Percentiles rank a stretch among this genome's conserved stretches.
Conservation (phyloP, 2,797 vertebrate genomes). For the Steatocranus sp. region DNA sequence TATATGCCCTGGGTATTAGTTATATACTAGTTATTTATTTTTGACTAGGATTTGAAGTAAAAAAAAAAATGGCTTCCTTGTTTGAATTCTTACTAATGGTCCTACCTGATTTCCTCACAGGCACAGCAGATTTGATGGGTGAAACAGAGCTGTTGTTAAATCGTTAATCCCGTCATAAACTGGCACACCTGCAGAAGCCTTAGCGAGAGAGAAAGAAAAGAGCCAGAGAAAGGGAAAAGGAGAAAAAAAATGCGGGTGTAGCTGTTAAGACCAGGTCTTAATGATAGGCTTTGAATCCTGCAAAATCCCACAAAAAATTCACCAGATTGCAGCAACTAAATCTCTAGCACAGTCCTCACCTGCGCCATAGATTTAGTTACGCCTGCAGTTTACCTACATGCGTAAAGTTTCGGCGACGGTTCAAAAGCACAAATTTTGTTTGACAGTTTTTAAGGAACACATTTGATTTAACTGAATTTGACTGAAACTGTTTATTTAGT, state of each 20-base stretch:
- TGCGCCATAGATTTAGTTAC: background rate
- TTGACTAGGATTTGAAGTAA: background rate
- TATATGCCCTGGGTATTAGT: background rate
- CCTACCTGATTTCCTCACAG: background rate
- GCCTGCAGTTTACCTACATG: background rate
- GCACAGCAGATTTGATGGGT: background rate
- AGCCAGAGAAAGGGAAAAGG: background rate
- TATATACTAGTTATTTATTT: background rate
- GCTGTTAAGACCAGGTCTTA: background rate
- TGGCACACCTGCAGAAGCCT: constrained; percentile 28
- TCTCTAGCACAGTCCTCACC: background rate
- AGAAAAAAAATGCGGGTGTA: constrained; percentile 3
- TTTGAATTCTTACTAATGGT: background rate
- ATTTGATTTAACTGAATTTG: background rate
- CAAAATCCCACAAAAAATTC: constrained; percentile 13
- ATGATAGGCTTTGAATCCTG: background rate
- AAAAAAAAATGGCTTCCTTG: background rate
- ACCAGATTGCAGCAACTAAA: background rate
- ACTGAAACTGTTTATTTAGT: background rate
- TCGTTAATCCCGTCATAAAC: constrained; percentile 14
- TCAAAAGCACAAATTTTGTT: background rate
- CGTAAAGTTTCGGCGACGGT: rapidly evolving
- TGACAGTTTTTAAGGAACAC: background rate
- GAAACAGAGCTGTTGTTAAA: constrained; percentile 2
- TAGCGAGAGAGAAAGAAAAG: background rate